A percentile compares a stretch with the other conserved stretches of the same genome.
Conservation (phyloP, 1,140 invertebrate species). For the Philopotamus ludificatus region DNA sequence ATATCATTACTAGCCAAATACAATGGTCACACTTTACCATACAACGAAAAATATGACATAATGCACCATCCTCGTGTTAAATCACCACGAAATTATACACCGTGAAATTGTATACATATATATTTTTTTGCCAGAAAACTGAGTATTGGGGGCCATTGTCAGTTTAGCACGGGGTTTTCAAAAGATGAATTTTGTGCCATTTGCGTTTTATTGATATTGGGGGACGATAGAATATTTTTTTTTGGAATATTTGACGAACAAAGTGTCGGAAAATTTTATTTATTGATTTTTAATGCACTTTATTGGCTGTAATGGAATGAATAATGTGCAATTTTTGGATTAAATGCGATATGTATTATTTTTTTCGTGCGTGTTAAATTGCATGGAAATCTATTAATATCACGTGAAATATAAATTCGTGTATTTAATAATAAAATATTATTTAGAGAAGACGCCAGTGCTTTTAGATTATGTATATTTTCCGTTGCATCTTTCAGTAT, state of each 20-base stretch:
- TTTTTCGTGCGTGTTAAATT: not conserved
- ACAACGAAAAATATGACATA: not conserved
- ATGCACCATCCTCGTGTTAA: constrained; percentile 16
- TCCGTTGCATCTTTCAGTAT: no score
- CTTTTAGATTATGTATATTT: no score
- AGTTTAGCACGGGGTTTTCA: not conserved
- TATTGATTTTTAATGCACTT: constrained; percentile 35
- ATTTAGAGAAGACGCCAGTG: no score
- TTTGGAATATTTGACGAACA: constrained; percentile 5
- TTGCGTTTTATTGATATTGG: constrained; percentile 7
- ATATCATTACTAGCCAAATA: not conserved
- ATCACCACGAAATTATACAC: constrained; percentile 34
- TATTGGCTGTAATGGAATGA: constrained; percentile 34
- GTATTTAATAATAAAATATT: no score
- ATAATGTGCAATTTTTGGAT: no score
- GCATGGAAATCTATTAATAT: not conserved
- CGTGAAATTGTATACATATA: constrained; percentile 28
- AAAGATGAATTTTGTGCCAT: not conserved
- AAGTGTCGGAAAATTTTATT: constrained; percentile 13
- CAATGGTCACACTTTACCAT: not conserved
- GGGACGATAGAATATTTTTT: not conserved
- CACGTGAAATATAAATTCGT: not conserved
- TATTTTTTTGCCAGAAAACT: constrained; percentile 18
- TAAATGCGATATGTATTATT: no score
- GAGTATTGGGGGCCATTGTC: not conserved